These are phyloP conservation scores for Perca fluviatilis DNA, from an alignment of 2,113 vertebrate genomes.

Conservation along the genomic window DNA sequence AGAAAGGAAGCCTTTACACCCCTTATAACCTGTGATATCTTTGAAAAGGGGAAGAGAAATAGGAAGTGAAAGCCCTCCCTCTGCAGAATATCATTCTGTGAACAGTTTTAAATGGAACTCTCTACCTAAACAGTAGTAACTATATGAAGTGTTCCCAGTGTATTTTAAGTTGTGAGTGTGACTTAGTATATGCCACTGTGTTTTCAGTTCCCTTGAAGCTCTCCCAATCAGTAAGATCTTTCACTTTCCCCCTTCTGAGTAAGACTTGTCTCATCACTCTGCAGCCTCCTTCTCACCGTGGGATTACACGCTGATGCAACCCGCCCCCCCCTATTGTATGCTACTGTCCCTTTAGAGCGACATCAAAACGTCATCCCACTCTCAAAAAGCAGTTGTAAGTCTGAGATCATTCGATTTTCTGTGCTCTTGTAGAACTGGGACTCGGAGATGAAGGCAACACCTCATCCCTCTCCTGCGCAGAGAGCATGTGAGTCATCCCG, in stretches of 20 bases:
- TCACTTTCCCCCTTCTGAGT: neutral
- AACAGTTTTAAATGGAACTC: neutral
- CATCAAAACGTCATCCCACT: conserved; percentile 10
- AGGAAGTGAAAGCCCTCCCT: neutral
- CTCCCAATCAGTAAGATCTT: neutral
- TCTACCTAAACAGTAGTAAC: neutral
- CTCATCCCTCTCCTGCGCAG: conserved; percentile 44
- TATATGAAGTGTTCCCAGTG: neutral
- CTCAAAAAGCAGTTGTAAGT: neutral
- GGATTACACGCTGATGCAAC: neutral
- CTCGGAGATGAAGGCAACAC: conserved; percentile 29
- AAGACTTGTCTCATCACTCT: neutral
- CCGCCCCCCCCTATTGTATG: neutral
- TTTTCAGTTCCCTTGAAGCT: neutral
- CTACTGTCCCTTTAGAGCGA: neutral
- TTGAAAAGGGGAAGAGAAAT: conserved; percentile 4
- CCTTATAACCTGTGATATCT: neutral
- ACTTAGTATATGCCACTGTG: neutral
- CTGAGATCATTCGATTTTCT: neutral
- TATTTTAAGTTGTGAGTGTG: neutral
- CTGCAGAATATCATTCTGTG: neutral
- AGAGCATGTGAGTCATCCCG: conserved; percentile 55
- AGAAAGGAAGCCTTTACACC: too few species aligned
- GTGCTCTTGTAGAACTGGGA: conserved; percentile 1
- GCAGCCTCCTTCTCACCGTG: neutral